phyloP scores from a whole-genome alignment of 30 jellyfish, hydroid and myxozoan genomes.

The Aurelia coerulea region DNA sequence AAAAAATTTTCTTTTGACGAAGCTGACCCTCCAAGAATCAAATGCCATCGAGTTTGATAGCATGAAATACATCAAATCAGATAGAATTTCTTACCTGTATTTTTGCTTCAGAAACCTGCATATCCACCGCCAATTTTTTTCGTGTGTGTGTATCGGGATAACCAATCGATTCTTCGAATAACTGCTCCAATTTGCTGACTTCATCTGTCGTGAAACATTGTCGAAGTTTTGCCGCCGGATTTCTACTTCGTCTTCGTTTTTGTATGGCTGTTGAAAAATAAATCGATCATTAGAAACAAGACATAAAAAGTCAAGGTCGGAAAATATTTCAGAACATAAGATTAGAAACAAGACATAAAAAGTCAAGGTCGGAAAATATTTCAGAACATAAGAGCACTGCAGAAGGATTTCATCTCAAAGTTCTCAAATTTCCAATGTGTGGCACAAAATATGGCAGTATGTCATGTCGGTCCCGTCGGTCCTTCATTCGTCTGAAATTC shows the following conservation, averaged over 20 bases:
- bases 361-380: too few species aligned
- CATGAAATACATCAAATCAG: neutral
- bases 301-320: too few species aligned
- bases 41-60: too few species aligned
- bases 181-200: conserved; percentile 38
- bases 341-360: neutral
- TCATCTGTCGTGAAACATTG: conserved; percentile 61
- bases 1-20: too few species aligned
- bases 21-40: too few species aligned
- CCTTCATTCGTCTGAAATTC: too few species aligned
- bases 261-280: neutral
- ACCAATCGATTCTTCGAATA: conserved; percentile 56
- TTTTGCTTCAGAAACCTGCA: conserved; percentile 62
- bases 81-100: conserved; percentile 48
- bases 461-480: too few species aligned
- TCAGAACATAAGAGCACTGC: too few species aligned
- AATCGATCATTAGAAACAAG: neutral
- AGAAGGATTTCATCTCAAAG: too few species aligned
- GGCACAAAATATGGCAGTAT: too few species aligned
- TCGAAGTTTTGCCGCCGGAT: conserved; percentile 28
- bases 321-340: too few species aligned
- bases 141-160: conserved; percentile 62
- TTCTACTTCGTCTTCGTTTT: neutral
- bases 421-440: too few species aligned
- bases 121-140: conserved; percentile 34